phyloP scores from a whole-genome alignment of 2,113 vertebrate species.

The cattle (Bos taurus) region DNA sequence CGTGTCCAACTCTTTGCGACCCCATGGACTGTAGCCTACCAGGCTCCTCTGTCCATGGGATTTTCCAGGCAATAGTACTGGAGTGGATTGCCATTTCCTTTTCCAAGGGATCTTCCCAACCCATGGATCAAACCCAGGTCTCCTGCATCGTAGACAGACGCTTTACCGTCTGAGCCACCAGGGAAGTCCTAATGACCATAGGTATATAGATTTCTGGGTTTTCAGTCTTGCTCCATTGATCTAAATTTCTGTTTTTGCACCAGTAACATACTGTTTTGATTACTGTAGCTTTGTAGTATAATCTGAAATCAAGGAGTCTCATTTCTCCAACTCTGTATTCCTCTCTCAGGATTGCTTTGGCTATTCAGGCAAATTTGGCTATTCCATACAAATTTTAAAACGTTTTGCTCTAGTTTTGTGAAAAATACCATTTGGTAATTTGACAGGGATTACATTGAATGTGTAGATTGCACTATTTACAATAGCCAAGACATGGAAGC shows the following conservation, averaged over 20 bases:
- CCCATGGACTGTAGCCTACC: too few species aligned
- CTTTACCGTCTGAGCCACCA: too few species aligned
- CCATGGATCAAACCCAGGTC: too few species aligned
- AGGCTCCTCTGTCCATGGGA: too few species aligned
- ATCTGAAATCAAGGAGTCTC: background rate
- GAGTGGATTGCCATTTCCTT: too few species aligned
- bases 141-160: too few species aligned
- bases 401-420: background rate
- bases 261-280: background rate
- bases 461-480: background rate
- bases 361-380: background rate
- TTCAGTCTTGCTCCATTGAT: background rate
- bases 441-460: background rate
- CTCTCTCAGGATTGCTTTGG: background rate
- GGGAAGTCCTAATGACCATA: background rate
- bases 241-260: background rate
- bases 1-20: too few species aligned
- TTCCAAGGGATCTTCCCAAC: too few species aligned
- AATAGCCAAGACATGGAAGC: background rate
- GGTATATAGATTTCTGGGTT: background rate
- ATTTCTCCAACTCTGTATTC: background rate
- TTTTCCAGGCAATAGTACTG: too few species aligned
- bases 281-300: background rate
- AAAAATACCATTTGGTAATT: background rate
- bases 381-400: background rate